phyloP scores from a whole-genome alignment of 2,113 vertebrate genomes.

The Empidonax traillii region DNA sequence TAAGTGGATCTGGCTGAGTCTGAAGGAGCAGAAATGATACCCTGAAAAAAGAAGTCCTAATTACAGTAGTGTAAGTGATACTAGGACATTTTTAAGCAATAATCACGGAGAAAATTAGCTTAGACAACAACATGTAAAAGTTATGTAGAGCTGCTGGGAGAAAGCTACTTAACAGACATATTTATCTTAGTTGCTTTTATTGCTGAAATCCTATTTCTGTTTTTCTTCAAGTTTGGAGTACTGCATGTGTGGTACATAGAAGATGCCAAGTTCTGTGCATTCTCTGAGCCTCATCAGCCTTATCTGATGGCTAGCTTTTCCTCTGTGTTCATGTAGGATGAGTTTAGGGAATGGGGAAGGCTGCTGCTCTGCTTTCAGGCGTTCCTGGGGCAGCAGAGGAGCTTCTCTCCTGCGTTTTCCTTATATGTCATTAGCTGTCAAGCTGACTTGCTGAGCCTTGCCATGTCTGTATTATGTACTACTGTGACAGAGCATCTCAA shows the following conservation, averaged over 20 bases:
- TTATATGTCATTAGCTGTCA: background rate
- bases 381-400: background rate
- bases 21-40: background rate
- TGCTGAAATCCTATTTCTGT: background rate
- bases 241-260: background rate
- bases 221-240: background rate
- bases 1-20: background rate
- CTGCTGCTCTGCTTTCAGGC: background rate
- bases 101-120: background rate
- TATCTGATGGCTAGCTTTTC: background rate
- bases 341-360: accelerated
- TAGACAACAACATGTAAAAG: background rate
- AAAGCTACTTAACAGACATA: background rate
- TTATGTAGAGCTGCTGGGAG: background rate
- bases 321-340: background rate
- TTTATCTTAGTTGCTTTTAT: background rate
- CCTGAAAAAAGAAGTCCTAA: background rate
- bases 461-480: background rate
- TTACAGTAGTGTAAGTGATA: background rate
- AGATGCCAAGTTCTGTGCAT: background rate
- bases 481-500: background rate
- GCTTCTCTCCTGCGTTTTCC: background rate
- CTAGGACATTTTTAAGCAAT: background rate
- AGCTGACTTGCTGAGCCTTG: background rate
- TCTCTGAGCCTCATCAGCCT: background rate